Base-by-base conservation (phyloP, 2,888 invertebrate species). In the Epinotia ramella region DNA sequence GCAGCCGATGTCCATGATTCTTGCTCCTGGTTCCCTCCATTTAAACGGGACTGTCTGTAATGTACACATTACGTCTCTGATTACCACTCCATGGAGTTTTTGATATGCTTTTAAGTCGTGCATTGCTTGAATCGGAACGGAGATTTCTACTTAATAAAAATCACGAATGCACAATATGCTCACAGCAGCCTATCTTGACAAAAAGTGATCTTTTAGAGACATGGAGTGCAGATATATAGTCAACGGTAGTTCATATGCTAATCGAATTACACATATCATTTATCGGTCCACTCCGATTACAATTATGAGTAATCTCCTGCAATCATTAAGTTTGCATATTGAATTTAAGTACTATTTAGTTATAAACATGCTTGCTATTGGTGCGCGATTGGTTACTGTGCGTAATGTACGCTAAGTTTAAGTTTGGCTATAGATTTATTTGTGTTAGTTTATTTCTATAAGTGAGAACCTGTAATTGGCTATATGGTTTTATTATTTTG, bases 41-140 rank as follows among this genome's bases (percentile, higher is more conserved):
- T 69, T 46, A 46, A 69, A 69, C 46, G 46, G 59, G 2, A 28
- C 4, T 60, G 46, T 28, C 46, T 69, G 44, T n/a, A 69, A 16
- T 1, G 59, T 46, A 9, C 46, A 28, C 28, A n/a, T 46, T 11
- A 69, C 59, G n/a, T 69, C 69, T 57, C 60, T 69, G n/a, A 69
- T 12, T n/a, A n/a, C 24, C 69, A 69, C 28, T 18, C 24, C 24
- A 59, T 69, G 69, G 16, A 69, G 59, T 69, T 59, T 69, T 69
- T 69, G 69, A 69, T 69, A 69, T 12, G 59, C 46, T 60, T 18
- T 69, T n/a, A 69, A 46, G 28, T 69, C 69, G n/a, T 60, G 59
- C 69, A 69, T 69, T 53, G 56, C 11, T 53, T 66, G 6, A 33
- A n/a, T 18, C 0, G 28, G 9, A 20, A 16, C 18, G 2, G 7